A percentile compares a stretch with the other conserved stretches of the same genome.
Conservation (phyloP, 1,140 invertebrate species). For the Druon quercuslanigerum region DNA sequence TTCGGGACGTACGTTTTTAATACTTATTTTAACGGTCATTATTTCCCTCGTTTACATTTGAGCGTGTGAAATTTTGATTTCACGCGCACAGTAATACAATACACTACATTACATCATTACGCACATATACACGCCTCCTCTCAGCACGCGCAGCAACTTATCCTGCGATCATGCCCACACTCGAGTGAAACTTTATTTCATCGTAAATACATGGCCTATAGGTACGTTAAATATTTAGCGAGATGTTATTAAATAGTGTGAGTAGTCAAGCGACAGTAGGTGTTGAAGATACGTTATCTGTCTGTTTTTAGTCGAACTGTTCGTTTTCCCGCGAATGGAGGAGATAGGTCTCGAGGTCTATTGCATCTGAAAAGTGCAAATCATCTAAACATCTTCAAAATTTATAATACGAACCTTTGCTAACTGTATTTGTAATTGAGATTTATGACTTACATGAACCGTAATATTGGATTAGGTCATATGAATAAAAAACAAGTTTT, state of each 20-base stretch:
- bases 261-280: slow-evolving; percentile 48
- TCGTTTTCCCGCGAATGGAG: slow-evolving; percentile 2
- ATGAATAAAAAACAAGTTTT: too few relatives aligned
- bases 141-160: slow-evolving; percentile 3
- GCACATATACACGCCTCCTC: slow-evolving; percentile 1
- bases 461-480: too few relatives aligned
- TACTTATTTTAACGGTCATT: background rate
- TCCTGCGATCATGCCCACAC: slow-evolving; percentile 23
- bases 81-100: background rate
- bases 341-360: background rate
- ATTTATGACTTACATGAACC: too few relatives aligned
- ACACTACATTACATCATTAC: background rate
- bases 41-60: background rate
- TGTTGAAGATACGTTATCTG: slow-evolving; percentile 30
- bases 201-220: slow-evolving; percentile 47
- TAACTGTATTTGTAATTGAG: too few relatives aligned
- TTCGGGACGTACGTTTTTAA: slow-evolving; percentile 5
- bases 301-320: slow-evolving; percentile 25
- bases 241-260: slow-evolving; percentile 41
- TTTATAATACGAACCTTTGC: too few relatives aligned
- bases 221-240: slow-evolving; percentile 47
- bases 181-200: slow-evolving; percentile 29
- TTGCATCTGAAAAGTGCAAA: background rate
- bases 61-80: background rate
- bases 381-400: background rate